These are phyloP conservation scores for Augiades crinisus DNA, from an alignment of 2,888 invertebrate genomes.

Conservation along the genomic window DNA sequence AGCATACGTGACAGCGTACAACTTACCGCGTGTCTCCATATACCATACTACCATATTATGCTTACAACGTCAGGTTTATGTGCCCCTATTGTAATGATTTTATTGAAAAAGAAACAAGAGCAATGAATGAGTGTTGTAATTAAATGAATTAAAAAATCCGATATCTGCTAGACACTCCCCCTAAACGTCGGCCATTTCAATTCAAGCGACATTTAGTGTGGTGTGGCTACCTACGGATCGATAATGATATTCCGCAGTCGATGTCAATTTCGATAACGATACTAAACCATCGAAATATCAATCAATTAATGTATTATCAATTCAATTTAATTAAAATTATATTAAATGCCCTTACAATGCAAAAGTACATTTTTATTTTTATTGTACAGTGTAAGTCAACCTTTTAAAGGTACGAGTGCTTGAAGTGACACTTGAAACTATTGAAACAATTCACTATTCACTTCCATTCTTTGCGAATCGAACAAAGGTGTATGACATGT, in stretches of 20 bases:
- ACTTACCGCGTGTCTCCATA: too few relatives aligned
- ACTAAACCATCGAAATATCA: too few relatives aligned
- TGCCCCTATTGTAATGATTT: too few relatives aligned
- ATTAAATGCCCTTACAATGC: background rate
- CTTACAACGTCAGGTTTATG: too few relatives aligned
- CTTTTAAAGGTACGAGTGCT: background rate
- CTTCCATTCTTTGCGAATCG: constrained; percentile 1
- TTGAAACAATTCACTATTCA: constrained; percentile 15
- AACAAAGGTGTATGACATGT: constrained; percentile 15
- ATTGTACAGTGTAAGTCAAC: too few relatives aligned
- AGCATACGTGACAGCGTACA: too few relatives aligned
- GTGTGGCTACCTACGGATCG: constrained; percentile 45
- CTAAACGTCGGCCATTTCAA: constrained; percentile 80
- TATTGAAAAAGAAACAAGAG: too few relatives aligned
- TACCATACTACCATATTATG: too few relatives aligned
- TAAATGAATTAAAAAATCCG: constrained; percentile 51
- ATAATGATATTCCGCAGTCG: constrained; percentile 40
- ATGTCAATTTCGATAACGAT: too few relatives aligned
- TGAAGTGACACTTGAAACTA: background rate
- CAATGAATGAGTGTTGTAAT: too few relatives aligned
- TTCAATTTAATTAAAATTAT: background rate
- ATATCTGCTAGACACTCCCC: constrained; percentile 76
- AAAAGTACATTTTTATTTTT: too few relatives aligned
- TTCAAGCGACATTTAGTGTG: constrained; percentile 64
- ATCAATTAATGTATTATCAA: too few relatives aligned